These are phyloP conservation scores for Rhinella marina DNA, from an alignment of 2,797 vertebrate species.

Conservation along the genomic window DNA sequence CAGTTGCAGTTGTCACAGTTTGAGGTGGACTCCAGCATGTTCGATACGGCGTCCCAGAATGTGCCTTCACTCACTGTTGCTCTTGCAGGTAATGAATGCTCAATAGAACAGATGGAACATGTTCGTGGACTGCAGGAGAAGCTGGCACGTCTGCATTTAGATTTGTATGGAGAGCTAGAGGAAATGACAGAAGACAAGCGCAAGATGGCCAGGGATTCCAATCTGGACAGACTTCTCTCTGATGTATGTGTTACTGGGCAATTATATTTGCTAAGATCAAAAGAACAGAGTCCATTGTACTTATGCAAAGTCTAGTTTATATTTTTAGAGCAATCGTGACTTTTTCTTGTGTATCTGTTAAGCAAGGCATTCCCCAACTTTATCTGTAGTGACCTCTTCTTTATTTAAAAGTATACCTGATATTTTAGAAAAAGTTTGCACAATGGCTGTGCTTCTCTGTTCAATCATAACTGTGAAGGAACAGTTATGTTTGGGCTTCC, in stretches of 20 bases:
- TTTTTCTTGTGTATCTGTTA: too few relatives aligned
- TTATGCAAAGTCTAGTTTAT: not conserved
- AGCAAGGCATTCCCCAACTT: too few relatives aligned
- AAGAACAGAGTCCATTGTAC: not conserved
- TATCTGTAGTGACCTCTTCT: too few relatives aligned
- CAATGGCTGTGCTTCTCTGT: too few relatives aligned
- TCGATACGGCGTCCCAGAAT: not conserved
- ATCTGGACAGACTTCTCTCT: slow-evolving; percentile 91
- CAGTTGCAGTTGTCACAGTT: not conserved
- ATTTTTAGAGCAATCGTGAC: not conserved
- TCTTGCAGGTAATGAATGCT: slow-evolving; percentile 91
- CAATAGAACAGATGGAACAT: slow-evolving; percentile 97
- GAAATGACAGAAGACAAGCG: slow-evolving; percentile 92
- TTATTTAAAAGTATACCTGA: too few relatives aligned
- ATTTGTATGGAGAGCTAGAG: slow-evolving; percentile 92
- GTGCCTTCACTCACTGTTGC: not conserved
- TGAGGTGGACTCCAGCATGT: not conserved
- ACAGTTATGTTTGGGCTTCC: too few relatives aligned
- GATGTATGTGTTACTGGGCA: slow-evolving; percentile 79
- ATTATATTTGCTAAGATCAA: not conserved
- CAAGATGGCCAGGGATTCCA: slow-evolving; percentile 87
- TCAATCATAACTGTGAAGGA: too few relatives aligned
- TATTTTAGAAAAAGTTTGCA: too few relatives aligned
- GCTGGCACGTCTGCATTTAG: slow-evolving; percentile 92
- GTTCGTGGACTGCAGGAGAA: slow-evolving; percentile 98